Percentiles rank a stretch among this genome's conserved stretches.
Conservation (phyloP, 2,888 invertebrate species). For the Drosophila paramelanica region DNA sequence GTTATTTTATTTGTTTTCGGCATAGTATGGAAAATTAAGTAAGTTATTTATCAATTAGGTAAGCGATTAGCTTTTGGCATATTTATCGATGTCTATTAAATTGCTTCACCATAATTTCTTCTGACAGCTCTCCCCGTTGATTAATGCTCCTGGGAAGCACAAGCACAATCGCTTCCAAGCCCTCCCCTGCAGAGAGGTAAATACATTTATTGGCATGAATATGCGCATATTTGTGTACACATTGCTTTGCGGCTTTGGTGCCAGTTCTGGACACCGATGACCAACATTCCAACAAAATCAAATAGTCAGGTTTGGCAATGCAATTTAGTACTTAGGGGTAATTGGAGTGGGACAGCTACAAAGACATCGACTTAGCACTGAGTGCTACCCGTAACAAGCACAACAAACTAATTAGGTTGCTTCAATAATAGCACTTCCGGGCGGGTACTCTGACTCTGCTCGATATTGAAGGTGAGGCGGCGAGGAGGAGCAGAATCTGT, state of each 20-base stretch:
- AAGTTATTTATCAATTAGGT: constrained; percentile 50
- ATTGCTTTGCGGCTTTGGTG: constrained; percentile 1
- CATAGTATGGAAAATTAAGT: constrained; percentile 7
- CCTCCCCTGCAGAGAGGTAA: not conserved
- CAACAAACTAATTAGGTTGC: constrained; percentile 70
- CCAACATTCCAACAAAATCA: constrained; percentile 27
- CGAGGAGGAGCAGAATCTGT: not conserved
- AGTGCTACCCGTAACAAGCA: constrained; percentile 27
- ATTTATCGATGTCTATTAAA: constrained; percentile 37
- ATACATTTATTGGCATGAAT: constrained; percentile 60
- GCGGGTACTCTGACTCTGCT: constrained; percentile 4
- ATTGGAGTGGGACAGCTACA: constrained; percentile 16
- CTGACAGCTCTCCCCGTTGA: constrained; percentile 20
- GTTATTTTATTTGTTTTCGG: not conserved
- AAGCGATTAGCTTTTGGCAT: constrained; percentile 35
- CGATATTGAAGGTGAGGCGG: not conserved
- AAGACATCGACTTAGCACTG: constrained; percentile 22
- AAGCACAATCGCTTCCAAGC: not conserved
- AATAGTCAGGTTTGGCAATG: constrained; percentile 22
- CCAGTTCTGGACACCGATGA: constrained; percentile 9
- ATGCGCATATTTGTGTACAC: constrained; percentile 46
- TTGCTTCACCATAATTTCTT: constrained; percentile 29
- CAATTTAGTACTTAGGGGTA: constrained; percentile 22
- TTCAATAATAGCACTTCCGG: constrained; percentile 50
- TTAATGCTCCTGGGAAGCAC: constrained; percentile 1